phyloP scores from a whole-genome alignment of 2,888 invertebrate genomes.

The Eupeodes luniger region DNA sequence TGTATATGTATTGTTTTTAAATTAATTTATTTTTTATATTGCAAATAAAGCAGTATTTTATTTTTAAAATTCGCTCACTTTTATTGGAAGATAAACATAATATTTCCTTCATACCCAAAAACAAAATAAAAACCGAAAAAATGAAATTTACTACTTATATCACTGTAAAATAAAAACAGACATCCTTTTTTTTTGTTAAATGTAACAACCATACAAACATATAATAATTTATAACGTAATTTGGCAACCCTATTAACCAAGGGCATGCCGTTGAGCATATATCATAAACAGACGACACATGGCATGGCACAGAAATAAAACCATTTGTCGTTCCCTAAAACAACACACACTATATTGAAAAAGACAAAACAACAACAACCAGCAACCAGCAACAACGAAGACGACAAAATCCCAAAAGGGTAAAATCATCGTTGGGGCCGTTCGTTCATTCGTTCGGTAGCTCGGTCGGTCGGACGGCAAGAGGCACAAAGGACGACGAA shows the following conservation, averaged over 20 bases:
- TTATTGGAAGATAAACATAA: too few species aligned
- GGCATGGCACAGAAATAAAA: conserved; percentile 69
- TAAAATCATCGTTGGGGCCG: conserved; percentile 8
- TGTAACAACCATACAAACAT: conserved; percentile 15
- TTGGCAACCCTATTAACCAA: conserved; percentile 73
- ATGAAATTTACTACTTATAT: neutral
- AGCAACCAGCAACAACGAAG: neutral
- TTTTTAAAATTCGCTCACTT: too few species aligned
- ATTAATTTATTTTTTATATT: too few species aligned
- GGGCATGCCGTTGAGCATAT: conserved; percentile 71
- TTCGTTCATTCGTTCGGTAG: too few species aligned
- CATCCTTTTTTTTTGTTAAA: neutral
- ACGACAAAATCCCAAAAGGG: conserved; percentile 17
- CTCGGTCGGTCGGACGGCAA: neutral
- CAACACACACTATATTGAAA: conserved; percentile 48
- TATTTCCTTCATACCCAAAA: too few species aligned
- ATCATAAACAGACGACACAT: conserved; percentile 75
- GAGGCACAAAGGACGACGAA: conserved; percentile 44
- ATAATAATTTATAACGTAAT: conserved; percentile 69
- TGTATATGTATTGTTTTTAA: too few species aligned
- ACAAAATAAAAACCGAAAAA: too few species aligned
- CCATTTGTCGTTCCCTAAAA: conserved; percentile 72
- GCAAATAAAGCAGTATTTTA: too few species aligned
- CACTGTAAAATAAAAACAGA: neutral
- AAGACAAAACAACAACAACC: neutral